Percentiles rank a stretch among this genome's conserved stretches.
Conservation (phyloP, 1,140 invertebrate species). For the Sipha flava region DNA sequence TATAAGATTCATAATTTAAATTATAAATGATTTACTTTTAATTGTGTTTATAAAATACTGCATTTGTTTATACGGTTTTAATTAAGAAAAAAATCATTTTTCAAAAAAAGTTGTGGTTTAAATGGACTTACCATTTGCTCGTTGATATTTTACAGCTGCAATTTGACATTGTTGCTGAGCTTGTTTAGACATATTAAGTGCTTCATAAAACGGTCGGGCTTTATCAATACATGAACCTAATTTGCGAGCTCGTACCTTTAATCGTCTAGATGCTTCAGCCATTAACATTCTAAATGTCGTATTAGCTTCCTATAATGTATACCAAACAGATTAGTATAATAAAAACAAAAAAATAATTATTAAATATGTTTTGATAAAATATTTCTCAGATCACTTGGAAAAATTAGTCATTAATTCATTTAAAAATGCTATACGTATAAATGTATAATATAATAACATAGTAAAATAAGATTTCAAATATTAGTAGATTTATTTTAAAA, state of each 20-base stretch:
- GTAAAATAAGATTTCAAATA: too few species aligned
- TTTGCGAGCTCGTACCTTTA: slow-evolving; percentile 75
- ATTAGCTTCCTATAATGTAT: slow-evolving; percentile 64
- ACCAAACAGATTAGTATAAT: not conserved
- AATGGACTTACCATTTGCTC: slow-evolving; percentile 65
- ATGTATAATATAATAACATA: too few species aligned
- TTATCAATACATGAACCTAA: slow-evolving; percentile 75
- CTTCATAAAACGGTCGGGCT: slow-evolving; percentile 85
- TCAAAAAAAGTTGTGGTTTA: not conserved
- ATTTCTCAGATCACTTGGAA: too few species aligned
- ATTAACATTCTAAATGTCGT: slow-evolving; percentile 72
- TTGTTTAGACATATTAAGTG: slow-evolving; percentile 55
- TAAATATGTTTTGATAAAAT: too few species aligned
- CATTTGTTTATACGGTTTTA: too few species aligned
- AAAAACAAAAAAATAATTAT: not conserved
- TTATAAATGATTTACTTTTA: too few species aligned
- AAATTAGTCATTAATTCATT: too few species aligned
- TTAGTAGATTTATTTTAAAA: not conserved
- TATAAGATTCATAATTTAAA: too few species aligned
- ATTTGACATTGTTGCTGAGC: slow-evolving; percentile 76
- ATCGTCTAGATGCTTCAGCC: slow-evolving; percentile 72
- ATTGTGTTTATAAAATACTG: too few species aligned
- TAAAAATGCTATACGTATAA: too few species aligned
- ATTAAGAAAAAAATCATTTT: not conserved
- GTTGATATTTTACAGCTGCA: slow-evolving; percentile 83